These are phyloP conservation scores for Pitta sordida DNA, from an alignment of 2,113 vertebrate species.

Conservation along the genomic window DNA sequence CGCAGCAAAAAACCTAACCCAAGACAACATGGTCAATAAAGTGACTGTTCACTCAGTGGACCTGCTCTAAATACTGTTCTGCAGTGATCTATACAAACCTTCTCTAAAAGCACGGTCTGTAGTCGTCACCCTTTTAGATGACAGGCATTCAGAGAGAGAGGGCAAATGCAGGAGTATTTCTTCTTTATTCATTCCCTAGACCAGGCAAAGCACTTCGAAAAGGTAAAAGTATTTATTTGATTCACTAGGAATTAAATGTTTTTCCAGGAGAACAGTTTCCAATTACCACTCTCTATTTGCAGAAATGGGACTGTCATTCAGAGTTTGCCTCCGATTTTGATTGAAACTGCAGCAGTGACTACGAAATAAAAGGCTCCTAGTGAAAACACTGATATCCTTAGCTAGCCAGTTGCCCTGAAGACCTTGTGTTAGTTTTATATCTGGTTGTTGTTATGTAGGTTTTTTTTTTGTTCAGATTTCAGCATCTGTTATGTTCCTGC, in stretches of 20 bases:
- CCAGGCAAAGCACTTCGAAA: not conserved
- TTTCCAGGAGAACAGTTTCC: conserved; percentile 14
- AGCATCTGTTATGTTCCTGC: not conserved
- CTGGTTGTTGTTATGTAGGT: not conserved
- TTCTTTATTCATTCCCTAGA: not conserved
- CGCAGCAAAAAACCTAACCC: no score
- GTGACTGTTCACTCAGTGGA: not conserved
- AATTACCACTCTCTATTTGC: not conserved
- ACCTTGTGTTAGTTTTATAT: not conserved
- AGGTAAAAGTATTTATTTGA: not conserved
- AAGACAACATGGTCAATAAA: no score
- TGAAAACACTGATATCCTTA: not conserved
- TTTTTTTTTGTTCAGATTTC: not conserved
- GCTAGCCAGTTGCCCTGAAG: not conserved
- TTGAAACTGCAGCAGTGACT: not conserved
- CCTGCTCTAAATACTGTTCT: not conserved
- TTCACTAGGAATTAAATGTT: not conserved
- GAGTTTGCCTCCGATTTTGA: not conserved
- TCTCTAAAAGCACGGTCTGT: not conserved
- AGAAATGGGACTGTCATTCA: conserved; percentile 7
- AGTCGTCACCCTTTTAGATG: not conserved
- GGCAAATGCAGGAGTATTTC: not conserved
- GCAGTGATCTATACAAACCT: not conserved
- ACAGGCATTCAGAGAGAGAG: not conserved
- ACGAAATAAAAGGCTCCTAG: not conserved